Evolutionary conservation across 2,888 invertebrate genomes (phyloP).

Genomic region (Apamea anceps): DNA sequence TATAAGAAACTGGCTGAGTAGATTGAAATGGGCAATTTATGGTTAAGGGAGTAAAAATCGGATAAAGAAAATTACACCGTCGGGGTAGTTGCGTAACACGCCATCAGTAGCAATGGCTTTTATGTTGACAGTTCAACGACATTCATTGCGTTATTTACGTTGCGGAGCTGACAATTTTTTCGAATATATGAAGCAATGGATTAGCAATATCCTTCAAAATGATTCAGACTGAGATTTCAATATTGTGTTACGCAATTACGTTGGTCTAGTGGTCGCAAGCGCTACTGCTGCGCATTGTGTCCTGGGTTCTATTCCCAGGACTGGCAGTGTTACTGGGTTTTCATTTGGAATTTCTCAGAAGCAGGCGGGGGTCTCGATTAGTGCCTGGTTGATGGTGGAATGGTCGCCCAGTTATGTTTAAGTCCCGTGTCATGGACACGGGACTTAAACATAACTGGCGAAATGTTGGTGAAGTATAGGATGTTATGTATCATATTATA

Average conservation of each 20-base stretch:
- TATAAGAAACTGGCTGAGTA: background rate
- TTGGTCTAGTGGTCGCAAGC: background rate
- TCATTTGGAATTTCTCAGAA: no score
- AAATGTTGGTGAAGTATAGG: background rate
- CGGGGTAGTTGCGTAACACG: background rate
- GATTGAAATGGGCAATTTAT: slow-evolving; percentile 13
- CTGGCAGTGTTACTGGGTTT: background rate
- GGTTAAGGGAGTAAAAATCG: background rate
- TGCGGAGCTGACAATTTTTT: no score
- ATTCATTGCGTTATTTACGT: no score
- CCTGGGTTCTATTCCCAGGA: background rate
- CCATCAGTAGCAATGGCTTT: background rate
- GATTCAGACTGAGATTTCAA: no score
- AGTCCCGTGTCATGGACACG: no score
- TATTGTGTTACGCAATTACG: background rate
- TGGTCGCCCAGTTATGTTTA: no score
- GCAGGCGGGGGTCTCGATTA: no score
- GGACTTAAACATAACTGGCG: no score
- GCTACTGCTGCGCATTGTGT: background rate
- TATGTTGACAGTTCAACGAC: no score
- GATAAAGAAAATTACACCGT: background rate
- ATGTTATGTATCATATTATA: background rate
- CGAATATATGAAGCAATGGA: no score
- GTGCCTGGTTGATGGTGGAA: no score
- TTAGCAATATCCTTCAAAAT: no score